Percentiles rank a stretch among this genome's conserved stretches.
Conservation (phyloP, 2,113 vertebrate species). For the Sciurus niger region DNA sequence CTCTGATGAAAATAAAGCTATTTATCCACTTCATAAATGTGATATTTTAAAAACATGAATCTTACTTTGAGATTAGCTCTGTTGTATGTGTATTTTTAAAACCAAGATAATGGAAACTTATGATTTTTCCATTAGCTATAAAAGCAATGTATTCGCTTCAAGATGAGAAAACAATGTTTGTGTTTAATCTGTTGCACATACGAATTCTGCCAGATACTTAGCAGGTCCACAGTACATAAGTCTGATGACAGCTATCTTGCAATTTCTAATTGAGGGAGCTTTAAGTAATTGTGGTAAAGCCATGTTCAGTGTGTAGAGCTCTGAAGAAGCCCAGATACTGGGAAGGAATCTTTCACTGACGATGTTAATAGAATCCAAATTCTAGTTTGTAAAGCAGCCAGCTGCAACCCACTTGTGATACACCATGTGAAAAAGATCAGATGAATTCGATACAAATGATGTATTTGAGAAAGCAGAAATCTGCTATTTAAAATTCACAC, state of each 20-base stretch:
- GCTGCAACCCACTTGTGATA: slow-evolving; percentile 73
- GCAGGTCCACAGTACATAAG: slow-evolving; percentile 54
- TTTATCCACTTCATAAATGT: slow-evolving; percentile 39
- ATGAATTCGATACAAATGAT: slow-evolving; percentile 66
- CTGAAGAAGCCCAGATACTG: slow-evolving; percentile 65
- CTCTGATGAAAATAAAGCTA: slow-evolving; percentile 63
- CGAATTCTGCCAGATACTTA: slow-evolving; percentile 68
- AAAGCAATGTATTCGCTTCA: slow-evolving; percentile 69
- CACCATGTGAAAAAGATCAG: slow-evolving; percentile 43
- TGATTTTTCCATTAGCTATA: slow-evolving; percentile 75
- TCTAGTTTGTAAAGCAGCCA: slow-evolving; percentile 68
- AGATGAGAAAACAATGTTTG: slow-evolving; percentile 70
- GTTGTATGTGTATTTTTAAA: slow-evolving; percentile 60
- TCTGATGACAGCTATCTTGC: slow-evolving; percentile 82
- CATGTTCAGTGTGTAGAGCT: slow-evolving; percentile 69
- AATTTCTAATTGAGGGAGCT: slow-evolving; percentile 81
- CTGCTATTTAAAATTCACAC: slow-evolving; percentile 69
- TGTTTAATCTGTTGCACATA: slow-evolving; percentile 75
- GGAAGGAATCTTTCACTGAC: slow-evolving; percentile 50
- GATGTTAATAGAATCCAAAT: slow-evolving; percentile 74
- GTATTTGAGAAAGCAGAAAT: slow-evolving; percentile 63
- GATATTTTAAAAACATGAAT: slow-evolving; percentile 25
- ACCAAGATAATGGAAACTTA: slow-evolving; percentile 63
- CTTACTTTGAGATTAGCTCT: slow-evolving; percentile 64
- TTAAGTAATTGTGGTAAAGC: slow-evolving; percentile 77